A percentile compares a stretch with the other conserved stretches of the same genome.
Evolutionary conservation across 2,797 vertebrate species (phyloP).

Genomic region (Sparidentex hasta): DNA sequence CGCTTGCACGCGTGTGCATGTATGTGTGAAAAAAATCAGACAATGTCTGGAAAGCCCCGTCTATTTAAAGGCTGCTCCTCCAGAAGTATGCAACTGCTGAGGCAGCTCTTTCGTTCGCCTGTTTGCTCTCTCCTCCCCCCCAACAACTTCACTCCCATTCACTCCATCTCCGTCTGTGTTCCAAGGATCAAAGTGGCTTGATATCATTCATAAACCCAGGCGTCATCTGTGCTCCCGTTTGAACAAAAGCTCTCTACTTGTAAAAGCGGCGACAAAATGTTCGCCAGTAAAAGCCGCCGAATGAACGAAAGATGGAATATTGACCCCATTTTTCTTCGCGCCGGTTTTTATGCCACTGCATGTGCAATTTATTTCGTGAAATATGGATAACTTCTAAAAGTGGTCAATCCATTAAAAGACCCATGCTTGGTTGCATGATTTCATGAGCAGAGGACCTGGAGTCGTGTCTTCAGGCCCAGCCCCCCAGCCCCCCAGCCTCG

Average conservation of each 20-base stretch:
- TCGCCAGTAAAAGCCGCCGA: conserved; percentile 31
- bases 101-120: conserved; percentile 64
- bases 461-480: conserved; percentile 1
- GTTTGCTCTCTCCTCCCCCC: conserved; percentile 32
- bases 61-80: conserved; percentile 76
- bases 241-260: conserved; percentile 67
- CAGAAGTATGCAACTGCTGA: conserved; percentile 77
- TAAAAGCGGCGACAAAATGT: conserved; percentile 32
- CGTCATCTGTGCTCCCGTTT: conserved; percentile 45
- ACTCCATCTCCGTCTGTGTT: conserved; percentile 57
- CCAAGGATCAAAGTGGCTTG: conserved; percentile 56
- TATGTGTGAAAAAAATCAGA: conserved; percentile 45
- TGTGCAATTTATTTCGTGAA: conserved; percentile 52
- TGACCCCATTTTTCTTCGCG: conserved; percentile 57
- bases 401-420: conserved; percentile 64
- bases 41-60: conserved; percentile 71
- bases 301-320: conserved; percentile 65
- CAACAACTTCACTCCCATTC: conserved; percentile 56
- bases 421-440: conserved; percentile 43
- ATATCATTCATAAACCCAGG: conserved; percentile 72
- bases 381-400: conserved; percentile 69
- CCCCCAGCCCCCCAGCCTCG: conserved; percentile 10
- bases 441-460: conserved; percentile 10
- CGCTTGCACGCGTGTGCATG: conserved; percentile 27
- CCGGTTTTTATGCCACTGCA: conserved; percentile 26